Base-by-base conservation (phyloP, 1,140 invertebrate species). In the Drosophila pectinifera region DNA sequence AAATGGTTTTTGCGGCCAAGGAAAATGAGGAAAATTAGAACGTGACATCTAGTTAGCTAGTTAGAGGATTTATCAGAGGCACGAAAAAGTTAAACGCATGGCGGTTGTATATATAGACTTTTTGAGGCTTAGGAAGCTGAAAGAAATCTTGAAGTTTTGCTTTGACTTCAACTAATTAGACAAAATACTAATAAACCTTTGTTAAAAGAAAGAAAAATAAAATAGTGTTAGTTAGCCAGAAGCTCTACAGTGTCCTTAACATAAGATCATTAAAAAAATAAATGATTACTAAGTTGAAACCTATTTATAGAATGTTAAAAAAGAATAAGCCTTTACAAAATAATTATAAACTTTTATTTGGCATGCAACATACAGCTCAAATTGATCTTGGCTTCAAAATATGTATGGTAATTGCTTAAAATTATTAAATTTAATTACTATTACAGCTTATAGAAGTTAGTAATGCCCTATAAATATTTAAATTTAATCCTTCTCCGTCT, bases 1-100 rank as follows among this genome's bases (percentile, higher is more conserved):
- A 73, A 77, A 51, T 46, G 16, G 6, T n/a, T 41, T 34, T 20
- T 36, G 8, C 7, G 24, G 31, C 20, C n/a, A 34, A 31, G 39
- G 36, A 43, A 42, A 26, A 36, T 43, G 8, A 20, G 28, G 26
- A 41, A 22, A 68, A 45, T 67, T 63, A 24, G 34, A 31, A 24
- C 11, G 8, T 14, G 11, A 18, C 54, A 14, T 43, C 5, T 43
- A 10, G 36, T 6, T 55, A 31, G 10, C 11, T 20, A 6, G 11
- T 46, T 36, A 0, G 14, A 3, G 13, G 4, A 20, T 18, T 43
- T 48, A 5, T n/a, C 8, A 16, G 10, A 13, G 18, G 5, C 36
- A 46, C 8, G 18, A 8, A 6, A 18, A 34, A 11, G 1, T 3
- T 0, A 24, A 22, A 42, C 5, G 6, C 11, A 13, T 26, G n/a